Evolutionary conservation across 2,797 vertebrate genomes (phyloP).

Genomic region (Sebastes taczanowskii): DNA sequence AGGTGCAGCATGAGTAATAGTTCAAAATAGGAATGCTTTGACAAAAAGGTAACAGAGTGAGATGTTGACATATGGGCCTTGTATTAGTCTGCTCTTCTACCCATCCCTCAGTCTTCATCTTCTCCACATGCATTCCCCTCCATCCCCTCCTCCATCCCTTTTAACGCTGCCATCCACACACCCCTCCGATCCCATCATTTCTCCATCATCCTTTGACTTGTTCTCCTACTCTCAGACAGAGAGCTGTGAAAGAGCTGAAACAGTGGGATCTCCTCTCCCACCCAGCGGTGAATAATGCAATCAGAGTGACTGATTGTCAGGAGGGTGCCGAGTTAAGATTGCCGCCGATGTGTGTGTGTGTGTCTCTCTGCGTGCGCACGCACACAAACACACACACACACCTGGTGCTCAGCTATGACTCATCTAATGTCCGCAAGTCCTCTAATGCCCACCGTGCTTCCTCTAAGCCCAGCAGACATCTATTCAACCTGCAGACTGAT

Average conservation of each 20-base stretch:
- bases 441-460: constrained; percentile 33
- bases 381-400: constrained; percentile 13
- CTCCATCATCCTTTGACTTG: constrained; percentile 41
- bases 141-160: constrained; percentile 9
- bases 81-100: neutral
- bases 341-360: neutral
- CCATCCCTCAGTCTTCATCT: constrained; percentile 17
- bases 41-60: neutral
- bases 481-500: constrained; percentile 14
- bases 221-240: constrained; percentile 29
- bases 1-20: neutral
- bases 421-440: constrained; percentile 53
- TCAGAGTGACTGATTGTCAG: constrained; percentile 64
- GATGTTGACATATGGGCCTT: neutral
- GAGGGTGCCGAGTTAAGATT: constrained; percentile 44
- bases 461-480: constrained; percentile 35
- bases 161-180: neutral
- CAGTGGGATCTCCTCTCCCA: constrained; percentile 46
- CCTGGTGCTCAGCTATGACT: constrained; percentile 49
- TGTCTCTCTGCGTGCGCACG: neutral
- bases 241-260: constrained; percentile 47
- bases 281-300: constrained; percentile 69
- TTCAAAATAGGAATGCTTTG: neutral
- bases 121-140: constrained; percentile 2
- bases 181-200: constrained; percentile 25